Percentiles rank a stretch among this genome's conserved stretches.
Evolutionary conservation across 2,113 vertebrate genomes (phyloP).

Genomic region (Psilopogon haemacephalus): DNA sequence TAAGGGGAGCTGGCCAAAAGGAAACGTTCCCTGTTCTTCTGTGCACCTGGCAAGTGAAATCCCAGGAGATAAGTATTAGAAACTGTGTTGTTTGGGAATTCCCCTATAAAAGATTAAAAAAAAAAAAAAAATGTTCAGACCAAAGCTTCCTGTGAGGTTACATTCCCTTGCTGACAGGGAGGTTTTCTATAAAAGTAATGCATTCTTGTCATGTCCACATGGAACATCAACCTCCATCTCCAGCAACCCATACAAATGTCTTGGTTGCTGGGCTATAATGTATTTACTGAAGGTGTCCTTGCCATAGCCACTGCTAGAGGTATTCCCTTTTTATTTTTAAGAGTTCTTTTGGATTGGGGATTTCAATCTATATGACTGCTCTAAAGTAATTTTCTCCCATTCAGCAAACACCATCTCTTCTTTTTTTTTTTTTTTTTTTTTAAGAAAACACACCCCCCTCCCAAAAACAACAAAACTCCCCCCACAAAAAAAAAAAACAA

Average conservation of each 20-base stretch:
- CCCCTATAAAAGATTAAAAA: neutral
- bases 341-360: neutral
- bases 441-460: no score
- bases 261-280: neutral
- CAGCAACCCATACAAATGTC: neutral
- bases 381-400: neutral
- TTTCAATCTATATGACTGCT: neutral
- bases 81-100: neutral
- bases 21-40: constrained; percentile 14
- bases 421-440: neutral
- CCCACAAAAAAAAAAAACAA: neutral
- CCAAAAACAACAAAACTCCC: no score
- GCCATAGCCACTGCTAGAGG: neutral
- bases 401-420: neutral
- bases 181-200: neutral
- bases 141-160: neutral
- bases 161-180: neutral
- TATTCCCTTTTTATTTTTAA: constrained; percentile 6
- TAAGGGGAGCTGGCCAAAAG: constrained; percentile 11
- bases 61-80: neutral
- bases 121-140: neutral
- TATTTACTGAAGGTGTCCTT: neutral
- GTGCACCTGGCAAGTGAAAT: constrained; percentile 12
- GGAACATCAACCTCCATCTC: neutral
- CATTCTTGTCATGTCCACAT: neutral